Base-by-base conservation (phyloP, 2,113 vertebrate genomes). In the Scophthalmus maximus region DNA sequence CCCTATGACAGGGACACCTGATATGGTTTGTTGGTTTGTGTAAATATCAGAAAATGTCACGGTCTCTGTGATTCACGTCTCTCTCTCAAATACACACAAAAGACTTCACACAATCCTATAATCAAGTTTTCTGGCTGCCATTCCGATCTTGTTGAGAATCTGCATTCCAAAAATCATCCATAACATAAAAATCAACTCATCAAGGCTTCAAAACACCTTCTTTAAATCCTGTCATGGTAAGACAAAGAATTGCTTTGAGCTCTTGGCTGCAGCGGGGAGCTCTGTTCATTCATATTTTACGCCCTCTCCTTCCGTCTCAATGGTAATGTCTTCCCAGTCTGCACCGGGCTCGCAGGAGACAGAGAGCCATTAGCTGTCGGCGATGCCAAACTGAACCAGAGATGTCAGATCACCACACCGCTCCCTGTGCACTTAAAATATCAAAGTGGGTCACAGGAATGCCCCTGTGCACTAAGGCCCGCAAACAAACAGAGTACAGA, bases 231-330 rank as follows among this genome's bases (percentile, higher is more conserved):
- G 71, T 71, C 64, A 5, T 51, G 59, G 55, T 27, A 36, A 70
- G 32, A 60, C 57, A 72, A 53, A 57, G 36, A 70, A 51, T 40
- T 0, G 44, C 55, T 77, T 47, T 36, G 58, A 73, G 71, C 55
- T 27, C 49, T 25, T 40, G 8, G 40, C 50, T 69, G 56, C 70
- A 65, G 42, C 22, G 51, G 68, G 70, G 68, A 83, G 51, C 78
- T 84, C 69, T 55, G 17, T 82, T 90, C 91, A 91, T 92, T 86
- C 73, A 91, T 91, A 88, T 91, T 92, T 90, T 85, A 92, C 78
- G 47, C 53, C 71, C 69, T 82, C 61, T 80, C 77, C 68, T 87
- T 87, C 84, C 67, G 47, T 80, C 76, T 87, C 82, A 81, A 59
- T 82, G 86, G 58, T 81, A 88, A 90, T 84, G 77, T 60, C 57